A percentile compares a stretch with the other conserved stretches of the same genome.
phyloP scores from a whole-genome alignment of 1,140 invertebrate species.

The Penaeus chinensis region DNA sequence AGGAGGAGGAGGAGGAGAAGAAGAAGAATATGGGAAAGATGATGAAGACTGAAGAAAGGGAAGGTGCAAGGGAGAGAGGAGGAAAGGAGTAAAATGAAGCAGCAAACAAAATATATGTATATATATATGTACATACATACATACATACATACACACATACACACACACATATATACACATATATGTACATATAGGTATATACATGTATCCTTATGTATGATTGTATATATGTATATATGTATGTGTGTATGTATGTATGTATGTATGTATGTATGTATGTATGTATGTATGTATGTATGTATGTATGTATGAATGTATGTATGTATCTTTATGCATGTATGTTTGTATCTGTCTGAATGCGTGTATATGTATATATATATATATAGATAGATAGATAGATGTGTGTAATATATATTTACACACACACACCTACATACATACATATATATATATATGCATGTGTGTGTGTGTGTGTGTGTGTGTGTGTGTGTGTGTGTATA shows the following conservation, averaged over 20 bases:
- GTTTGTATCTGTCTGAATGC: constrained; percentile 3
- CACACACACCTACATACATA: too few relatives aligned
- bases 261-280: background rate
- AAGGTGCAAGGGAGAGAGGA: too few relatives aligned
- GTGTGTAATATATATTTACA: too few relatives aligned
- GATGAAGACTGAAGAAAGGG: too few relatives aligned
- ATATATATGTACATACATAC: too few relatives aligned
- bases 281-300: background rate
- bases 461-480: constrained; percentile 18
- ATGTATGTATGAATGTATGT: background rate
- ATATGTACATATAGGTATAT: background rate
- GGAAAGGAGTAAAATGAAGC: too few relatives aligned
- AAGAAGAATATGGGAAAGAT: too few relatives aligned
- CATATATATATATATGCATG: background rate
- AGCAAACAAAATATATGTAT: too few relatives aligned
- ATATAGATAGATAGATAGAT: background rate
- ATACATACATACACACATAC: background rate
- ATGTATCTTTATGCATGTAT: constrained; percentile 5
- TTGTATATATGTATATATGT: background rate
- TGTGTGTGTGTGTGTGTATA: constrained; percentile 4
- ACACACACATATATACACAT: background rate
- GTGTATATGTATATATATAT: background rate
- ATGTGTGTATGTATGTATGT: constrained; percentile 22
- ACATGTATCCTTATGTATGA: background rate
- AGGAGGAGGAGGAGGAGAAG: too few relatives aligned